Base-by-base conservation (phyloP, 2,797 vertebrate species). In the Chelmon rostratus region DNA sequence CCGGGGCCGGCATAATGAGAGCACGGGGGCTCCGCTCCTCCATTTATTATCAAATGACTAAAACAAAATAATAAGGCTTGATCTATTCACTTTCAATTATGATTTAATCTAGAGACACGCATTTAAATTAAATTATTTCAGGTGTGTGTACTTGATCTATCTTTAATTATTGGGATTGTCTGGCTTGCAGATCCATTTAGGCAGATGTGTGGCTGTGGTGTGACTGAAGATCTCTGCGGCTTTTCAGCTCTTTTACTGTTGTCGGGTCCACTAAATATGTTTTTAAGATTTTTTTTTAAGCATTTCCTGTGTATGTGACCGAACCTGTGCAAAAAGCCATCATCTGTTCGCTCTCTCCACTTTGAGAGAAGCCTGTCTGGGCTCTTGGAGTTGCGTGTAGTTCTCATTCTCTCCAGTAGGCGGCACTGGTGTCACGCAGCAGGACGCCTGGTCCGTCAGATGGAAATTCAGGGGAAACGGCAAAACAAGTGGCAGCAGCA, bases 381-480 rank as follows among this genome's bases (percentile, higher is more conserved):
- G 44, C 47, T 46, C 44, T 25, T 31, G 35, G 28, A 8, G 10
- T 1, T 5, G 59, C 21, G 0, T 73, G 78, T 31, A 81, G 61
- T 82, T 74, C 37, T 0, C 0, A 1, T 0, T 67, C 0, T 66
- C 0, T 75, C 93, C 96, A 91, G 89, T 91, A 95, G 94, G 94
- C 92, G 96, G 91, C 93, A 54, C 90, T 94, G 77, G 90, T 92
- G 94, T 81, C 91, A 91, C 94, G 90, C 85, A 86, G 85, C 87
- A 88, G 71, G 57, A 52, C 81, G 72, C 70, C 71, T 2, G 3
- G 25, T 2, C 11, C 58, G 58, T 44, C 49, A 19, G 37, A 23
- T 46, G 53, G 70, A 52, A 67, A 49, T 46, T 65, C 38, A 69
- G 78, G 7, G 25, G 0, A 40, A 47, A 38, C 40, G 50, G 44